Evolutionary conservation across 30 jellyfish, hydroid and myxozoan species (phyloP), one percentile per base, ranked within the genome.

Genomic region (Sanderia malayensis): DNA sequence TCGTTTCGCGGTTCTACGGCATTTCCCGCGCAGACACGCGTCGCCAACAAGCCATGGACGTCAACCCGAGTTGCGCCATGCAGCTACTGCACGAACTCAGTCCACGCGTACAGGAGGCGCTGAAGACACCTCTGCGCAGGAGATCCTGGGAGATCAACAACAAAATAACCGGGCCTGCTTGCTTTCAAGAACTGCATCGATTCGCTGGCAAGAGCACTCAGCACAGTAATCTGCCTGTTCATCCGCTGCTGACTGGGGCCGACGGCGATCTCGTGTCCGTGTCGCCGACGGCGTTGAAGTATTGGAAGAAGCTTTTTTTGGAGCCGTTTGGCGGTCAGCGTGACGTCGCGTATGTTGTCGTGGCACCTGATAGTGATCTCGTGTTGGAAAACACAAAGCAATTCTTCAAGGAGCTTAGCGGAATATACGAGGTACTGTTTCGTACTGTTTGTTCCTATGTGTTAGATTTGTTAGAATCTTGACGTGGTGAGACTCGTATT

Each of bases 291-390:
- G 83, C 94, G 7, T 32, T 81, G 69, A 71, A 71, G 53, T 83
- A 80, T 10, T 92, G 98, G 98, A 89, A 82, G 47, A 71, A 77
- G n/a, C 59, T 92, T 44, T 25, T 58, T 26, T 77, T 92, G 30
- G 98, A 92, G 77, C 98, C 98, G 44, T 92, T 52, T 66, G 91
- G 95, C 58, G 98, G 98, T 4, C 65, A 78, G 30, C 84, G 96
- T 24, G 94, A 92, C 62, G 94, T 92, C 0, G 98, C 96, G 1
- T 92, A 92, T 69, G 89, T 92, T 46, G 98, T 85, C 61, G 96
- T 81, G 30, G 95, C 94, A 0, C 98, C 98, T 1, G 98, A 92
- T 45, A 85, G 83, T 62, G 98, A 92, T 62, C 62, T 80, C 46
- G 88, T 84, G 37, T 80, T 92, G 59, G 87, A 92, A 21, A 79